Evolutionary conservation across 2,113 vertebrate genomes (phyloP), one percentile per base, ranked within the genome.

Genomic region (Oenanthe melanoleuca): DNA sequence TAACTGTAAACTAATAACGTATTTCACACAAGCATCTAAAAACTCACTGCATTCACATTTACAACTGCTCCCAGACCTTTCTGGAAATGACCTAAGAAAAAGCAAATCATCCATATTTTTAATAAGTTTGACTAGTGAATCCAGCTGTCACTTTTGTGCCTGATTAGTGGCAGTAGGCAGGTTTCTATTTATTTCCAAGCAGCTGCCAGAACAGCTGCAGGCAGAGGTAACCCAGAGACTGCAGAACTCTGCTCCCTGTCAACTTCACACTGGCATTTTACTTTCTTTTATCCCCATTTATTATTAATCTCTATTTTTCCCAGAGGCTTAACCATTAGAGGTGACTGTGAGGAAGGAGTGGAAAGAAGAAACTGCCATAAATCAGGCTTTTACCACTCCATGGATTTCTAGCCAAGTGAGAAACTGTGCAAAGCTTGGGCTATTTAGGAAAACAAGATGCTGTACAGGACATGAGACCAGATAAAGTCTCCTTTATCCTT

Each of bases 271-370:
- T 9, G 3, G 89, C 64, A 33, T 92, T 95, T 94, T 65, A 85
- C 83, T 94, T 96, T 92, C 79, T 88, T 93, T 64, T 81, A 53
- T 37, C 33, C 44, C 71, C 52, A 97, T 94, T 94, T 97, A 97
- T 97, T 97, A 98, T 97, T 98, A 95, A 97, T 95, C 69, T 96
- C 74, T 91, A 96, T 96, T 97, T 96, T 93, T 95, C 71, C 55
- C 78, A 96, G 96, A 82, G 93, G 95, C 74, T 79, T 90, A 96
- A 84, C 80, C 63, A 82, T 96, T 95, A 92, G 28, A 93, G 19
- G 14, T 89, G 40, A 83, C 60, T 83, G 47, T 64, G 78, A 95
- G 67, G 66, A 85, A 94, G n/a, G 75, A 94, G 34, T 19, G 26
- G 47, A 63, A 97, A 92, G 77, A 49, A 77, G 72, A 66, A 87